phyloP scores from a whole-genome alignment of 2,113 vertebrate species.

The Columba livia region DNA sequence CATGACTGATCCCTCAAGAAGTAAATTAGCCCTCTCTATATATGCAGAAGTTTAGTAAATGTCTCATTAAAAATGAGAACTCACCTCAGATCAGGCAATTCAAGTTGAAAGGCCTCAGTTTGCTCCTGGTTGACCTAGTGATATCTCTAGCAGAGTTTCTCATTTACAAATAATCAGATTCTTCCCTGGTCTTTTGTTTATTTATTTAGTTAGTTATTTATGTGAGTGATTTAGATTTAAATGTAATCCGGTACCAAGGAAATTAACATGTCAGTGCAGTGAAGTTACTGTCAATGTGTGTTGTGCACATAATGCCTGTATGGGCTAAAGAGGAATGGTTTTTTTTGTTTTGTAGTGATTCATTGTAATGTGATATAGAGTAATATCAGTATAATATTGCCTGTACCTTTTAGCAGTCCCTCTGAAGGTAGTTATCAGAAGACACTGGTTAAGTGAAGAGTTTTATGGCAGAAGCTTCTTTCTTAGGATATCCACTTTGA shows the following conservation, averaged over 20 bases:
- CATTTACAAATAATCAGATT: not conserved
- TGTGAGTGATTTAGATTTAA: not conserved
- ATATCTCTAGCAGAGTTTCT: not conserved
- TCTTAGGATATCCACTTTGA: not conserved
- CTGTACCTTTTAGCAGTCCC: not conserved
- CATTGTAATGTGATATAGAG: not conserved
- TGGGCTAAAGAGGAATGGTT: not conserved
- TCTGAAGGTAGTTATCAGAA: not conserved
- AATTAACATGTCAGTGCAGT: not conserved
- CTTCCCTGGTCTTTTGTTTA: not conserved
- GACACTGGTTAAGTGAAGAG: not conserved
- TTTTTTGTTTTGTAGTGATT: not conserved
- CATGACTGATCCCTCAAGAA: conserved; percentile 38
- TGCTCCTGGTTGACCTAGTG: not conserved
- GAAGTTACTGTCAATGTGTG: not conserved
- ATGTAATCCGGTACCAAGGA: not conserved
- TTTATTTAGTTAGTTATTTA: not conserved
- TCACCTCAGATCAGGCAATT: not conserved
- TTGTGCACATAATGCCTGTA: not conserved
- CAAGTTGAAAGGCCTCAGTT: not conserved
- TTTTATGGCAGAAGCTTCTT: not conserved
- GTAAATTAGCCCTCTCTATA: conserved; percentile 38
- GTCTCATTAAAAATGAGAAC: not conserved
- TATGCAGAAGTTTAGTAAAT: conserved; percentile 32
- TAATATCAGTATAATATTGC: not conserved